Percentiles rank a stretch among this genome's conserved stretches.
Evolutionary conservation across 2,113 vertebrate genomes (phyloP).

Genomic region (Cyprinodon brontotheroides): DNA sequence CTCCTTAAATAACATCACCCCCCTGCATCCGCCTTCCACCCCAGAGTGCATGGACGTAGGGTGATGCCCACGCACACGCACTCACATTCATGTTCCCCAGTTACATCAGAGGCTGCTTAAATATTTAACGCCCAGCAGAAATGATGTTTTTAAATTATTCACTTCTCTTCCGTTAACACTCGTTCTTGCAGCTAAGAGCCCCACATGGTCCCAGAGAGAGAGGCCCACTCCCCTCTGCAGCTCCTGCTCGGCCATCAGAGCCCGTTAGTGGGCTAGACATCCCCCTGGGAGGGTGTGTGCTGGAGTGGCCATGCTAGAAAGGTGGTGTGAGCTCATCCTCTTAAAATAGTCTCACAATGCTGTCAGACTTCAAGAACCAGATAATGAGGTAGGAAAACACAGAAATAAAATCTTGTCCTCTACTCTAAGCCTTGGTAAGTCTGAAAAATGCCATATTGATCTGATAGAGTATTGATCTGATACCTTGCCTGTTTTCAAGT

Average conservation of each 20-base stretch:
- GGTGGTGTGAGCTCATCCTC: slow-evolving; percentile 72
- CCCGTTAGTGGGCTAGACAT: slow-evolving; percentile 65
- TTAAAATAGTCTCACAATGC: slow-evolving; percentile 66
- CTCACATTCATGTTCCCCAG: slow-evolving; percentile 46
- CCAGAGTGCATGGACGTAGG: slow-evolving; percentile 43
- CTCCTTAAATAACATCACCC: slow-evolving; percentile 69
- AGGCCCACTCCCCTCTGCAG: slow-evolving; percentile 51
- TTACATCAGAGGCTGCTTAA: slow-evolving; percentile 73
- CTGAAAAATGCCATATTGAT: slow-evolving; percentile 15
- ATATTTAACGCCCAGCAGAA: slow-evolving; percentile 71
- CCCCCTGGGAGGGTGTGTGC: slow-evolving; percentile 53
- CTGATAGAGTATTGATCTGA: not conserved
- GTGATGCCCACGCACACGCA: slow-evolving; percentile 19
- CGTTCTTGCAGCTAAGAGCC: slow-evolving; percentile 66
- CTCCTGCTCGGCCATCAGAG: slow-evolving; percentile 58
- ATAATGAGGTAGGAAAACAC: slow-evolving; percentile 46
- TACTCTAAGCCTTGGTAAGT: not conserved
- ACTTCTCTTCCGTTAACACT: slow-evolving; percentile 60
- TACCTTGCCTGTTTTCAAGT: not conserved
- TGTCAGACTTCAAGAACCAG: slow-evolving; percentile 62
- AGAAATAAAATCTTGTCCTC: slow-evolving; percentile 35
- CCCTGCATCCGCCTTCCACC: slow-evolving; percentile 42
- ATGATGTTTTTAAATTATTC: slow-evolving; percentile 75
- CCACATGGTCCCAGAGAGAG: slow-evolving; percentile 61
- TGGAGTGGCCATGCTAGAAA: slow-evolving; percentile 36